Conservation (phyloP, 2,888 invertebrate species). For the Pandemis heparana region DNA sequence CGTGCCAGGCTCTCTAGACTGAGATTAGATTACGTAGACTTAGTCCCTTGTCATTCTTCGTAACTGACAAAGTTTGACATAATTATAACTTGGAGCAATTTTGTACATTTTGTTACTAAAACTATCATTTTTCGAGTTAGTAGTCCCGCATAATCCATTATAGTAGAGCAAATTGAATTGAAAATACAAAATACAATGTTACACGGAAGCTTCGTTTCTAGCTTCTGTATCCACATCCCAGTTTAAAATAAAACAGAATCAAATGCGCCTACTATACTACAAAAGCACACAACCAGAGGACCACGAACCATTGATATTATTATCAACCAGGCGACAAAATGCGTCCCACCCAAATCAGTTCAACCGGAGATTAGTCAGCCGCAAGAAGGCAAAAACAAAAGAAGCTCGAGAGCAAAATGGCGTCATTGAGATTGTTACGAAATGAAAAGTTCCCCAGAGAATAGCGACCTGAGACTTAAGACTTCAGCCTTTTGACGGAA, state of each 20-base stretch:
- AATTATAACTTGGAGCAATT: neutral
- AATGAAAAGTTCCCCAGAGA: constrained; percentile 21
- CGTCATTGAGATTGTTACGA: constrained; percentile 21
- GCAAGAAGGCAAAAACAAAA: constrained; percentile 18
- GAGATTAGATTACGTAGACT: neutral
- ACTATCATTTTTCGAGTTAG: neutral
- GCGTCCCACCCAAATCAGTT: neutral
- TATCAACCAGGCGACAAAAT: neutral
- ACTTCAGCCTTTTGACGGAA: constrained; percentile 34
- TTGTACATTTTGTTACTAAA: neutral
- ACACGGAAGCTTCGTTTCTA: too few species aligned
- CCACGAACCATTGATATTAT: neutral
- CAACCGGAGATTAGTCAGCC: constrained; percentile 17
- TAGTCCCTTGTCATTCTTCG: neutral
- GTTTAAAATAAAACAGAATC: neutral
- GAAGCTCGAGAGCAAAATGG: constrained; percentile 7
- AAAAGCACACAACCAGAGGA: neutral
- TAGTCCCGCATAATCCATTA: too few species aligned
- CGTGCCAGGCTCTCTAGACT: neutral
- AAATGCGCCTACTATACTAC: neutral
- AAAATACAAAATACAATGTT: too few species aligned
- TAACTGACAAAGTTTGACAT: neutral
- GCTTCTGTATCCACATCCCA: neutral
- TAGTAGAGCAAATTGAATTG: too few species aligned
- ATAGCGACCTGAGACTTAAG: constrained; percentile 28